A percentile compares a stretch with the other conserved stretches of the same genome.
phyloP scores from a whole-genome alignment of 2,797 vertebrate species.

The Megalops cyprinoides region DNA sequence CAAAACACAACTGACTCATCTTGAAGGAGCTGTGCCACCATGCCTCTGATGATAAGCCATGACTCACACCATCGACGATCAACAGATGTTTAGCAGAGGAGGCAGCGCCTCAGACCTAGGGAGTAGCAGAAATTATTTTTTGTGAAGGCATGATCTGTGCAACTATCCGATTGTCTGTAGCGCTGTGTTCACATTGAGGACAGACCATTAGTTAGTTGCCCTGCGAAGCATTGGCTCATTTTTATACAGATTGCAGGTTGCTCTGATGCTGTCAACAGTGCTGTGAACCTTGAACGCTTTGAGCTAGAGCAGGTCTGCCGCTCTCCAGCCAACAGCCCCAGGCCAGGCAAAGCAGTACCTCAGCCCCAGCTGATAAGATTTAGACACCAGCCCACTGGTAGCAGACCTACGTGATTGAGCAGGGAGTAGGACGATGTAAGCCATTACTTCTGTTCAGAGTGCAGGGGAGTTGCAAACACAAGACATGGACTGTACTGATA shows the following conservation, averaged over 20 bases:
- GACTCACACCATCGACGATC: background rate
- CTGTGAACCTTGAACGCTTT: background rate
- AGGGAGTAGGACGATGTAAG: conserved; percentile 14
- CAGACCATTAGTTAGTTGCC: too few relatives aligned
- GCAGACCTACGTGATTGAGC: conserved; percentile 12
- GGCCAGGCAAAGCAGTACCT: background rate
- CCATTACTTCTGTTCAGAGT: conserved; percentile 17
- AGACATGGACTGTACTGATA: conserved; percentile 37
- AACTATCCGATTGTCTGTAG: too few relatives aligned
- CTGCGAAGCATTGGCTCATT: too few relatives aligned
- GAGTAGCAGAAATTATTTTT: background rate
- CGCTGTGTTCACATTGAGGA: too few relatives aligned
- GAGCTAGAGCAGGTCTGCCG: background rate
- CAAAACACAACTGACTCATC: conserved; percentile 26
- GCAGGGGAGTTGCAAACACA: background rate
- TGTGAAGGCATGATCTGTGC: background rate
- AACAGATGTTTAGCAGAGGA: background rate
- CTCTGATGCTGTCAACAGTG: background rate
- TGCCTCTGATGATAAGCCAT: conserved; percentile 11
- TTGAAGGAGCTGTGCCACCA: background rate
- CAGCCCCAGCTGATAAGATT: conserved; percentile 21
- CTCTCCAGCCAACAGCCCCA: background rate
- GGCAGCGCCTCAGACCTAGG: background rate
- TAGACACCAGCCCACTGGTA: background rate
- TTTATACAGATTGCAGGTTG: too few relatives aligned